Evolutionary conservation across 2,888 invertebrate genomes (phyloP).

Genomic region (Eupithecia subfuscata): DNA sequence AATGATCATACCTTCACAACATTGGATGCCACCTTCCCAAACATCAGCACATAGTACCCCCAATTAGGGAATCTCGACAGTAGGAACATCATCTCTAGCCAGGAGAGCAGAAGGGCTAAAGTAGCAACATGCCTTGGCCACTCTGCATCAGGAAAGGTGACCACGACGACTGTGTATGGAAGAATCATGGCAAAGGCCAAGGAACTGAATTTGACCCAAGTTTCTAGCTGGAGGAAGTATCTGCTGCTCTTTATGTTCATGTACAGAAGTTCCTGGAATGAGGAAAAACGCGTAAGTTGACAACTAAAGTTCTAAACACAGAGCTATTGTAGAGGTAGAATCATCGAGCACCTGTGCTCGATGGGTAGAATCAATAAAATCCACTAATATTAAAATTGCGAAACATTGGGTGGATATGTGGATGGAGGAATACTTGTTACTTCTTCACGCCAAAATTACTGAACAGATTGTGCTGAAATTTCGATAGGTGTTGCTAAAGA

Average conservation of each 20-base stretch:
- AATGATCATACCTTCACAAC: slow-evolving; percentile 77
- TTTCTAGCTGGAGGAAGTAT: slow-evolving; percentile 82
- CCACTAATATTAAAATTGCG: background rate
- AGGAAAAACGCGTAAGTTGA: background rate
- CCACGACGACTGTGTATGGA: slow-evolving; percentile 63
- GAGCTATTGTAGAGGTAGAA: no score
- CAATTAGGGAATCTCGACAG: slow-evolving; percentile 83
- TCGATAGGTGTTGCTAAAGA: background rate
- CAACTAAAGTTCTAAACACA: background rate
- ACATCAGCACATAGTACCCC: slow-evolving; percentile 85
- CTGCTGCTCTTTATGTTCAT: slow-evolving; percentile 76
- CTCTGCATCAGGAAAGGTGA: slow-evolving; percentile 52
- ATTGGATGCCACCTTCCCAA: slow-evolving; percentile 84
- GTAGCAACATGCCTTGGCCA: slow-evolving; percentile 82
- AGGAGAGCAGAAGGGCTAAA: slow-evolving; percentile 78
- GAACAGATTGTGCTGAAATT: background rate
- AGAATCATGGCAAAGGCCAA: slow-evolving; percentile 73
- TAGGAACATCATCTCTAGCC: slow-evolving; percentile 84
- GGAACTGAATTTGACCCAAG: slow-evolving; percentile 82
- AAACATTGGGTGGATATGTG: background rate
- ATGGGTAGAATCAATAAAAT: no score
- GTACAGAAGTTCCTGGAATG: slow-evolving; percentile 79
- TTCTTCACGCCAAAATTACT: no score
- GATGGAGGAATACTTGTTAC: no score
- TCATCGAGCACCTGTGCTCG: no score